Percentiles rank a stretch among this genome's conserved stretches.
Evolutionary conservation across 2,113 vertebrate genomes (phyloP).

Genomic region (Channa argus): DNA sequence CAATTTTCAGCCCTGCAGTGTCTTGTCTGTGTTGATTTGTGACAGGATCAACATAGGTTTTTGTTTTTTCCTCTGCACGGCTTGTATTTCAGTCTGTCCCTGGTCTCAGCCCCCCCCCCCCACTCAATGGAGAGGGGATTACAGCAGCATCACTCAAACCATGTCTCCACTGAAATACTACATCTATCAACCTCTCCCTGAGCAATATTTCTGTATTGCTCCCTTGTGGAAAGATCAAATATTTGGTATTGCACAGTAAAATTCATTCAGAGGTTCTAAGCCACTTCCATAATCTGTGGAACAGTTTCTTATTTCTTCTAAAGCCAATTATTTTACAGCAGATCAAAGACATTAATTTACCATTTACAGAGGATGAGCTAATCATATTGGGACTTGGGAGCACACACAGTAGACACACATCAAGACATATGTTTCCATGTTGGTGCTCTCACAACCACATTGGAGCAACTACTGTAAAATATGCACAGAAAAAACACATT

Average conservation of each 20-base stretch:
- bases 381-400: conserved; percentile 14
- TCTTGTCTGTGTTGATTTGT: conserved; percentile 18
- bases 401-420: neutral
- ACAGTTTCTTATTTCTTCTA: conserved; percentile 33
- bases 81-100: conserved; percentile 54
- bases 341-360: conserved; percentile 66
- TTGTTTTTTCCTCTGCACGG: conserved; percentile 1
- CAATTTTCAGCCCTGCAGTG: neutral
- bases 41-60: conserved; percentile 23
- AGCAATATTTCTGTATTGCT: conserved; percentile 61
- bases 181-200: conserved; percentile 60
- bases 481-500: neutral
- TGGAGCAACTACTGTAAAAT: neutral
- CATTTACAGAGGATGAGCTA: conserved; percentile 51
- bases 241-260: conserved; percentile 55
- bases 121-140: conserved; percentile 64
- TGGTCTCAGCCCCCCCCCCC: conserved; percentile 23
- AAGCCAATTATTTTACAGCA: conserved; percentile 62
- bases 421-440: neutral
- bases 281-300: conserved; percentile 42
- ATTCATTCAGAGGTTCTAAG: conserved; percentile 56
- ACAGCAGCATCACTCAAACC: conserved; percentile 62
- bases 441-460: neutral
- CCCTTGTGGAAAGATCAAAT: conserved; percentile 70
- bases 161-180: conserved; percentile 63